Base-by-base conservation (phyloP, 2,113 vertebrate genomes). In the Pipa parva region DNA sequence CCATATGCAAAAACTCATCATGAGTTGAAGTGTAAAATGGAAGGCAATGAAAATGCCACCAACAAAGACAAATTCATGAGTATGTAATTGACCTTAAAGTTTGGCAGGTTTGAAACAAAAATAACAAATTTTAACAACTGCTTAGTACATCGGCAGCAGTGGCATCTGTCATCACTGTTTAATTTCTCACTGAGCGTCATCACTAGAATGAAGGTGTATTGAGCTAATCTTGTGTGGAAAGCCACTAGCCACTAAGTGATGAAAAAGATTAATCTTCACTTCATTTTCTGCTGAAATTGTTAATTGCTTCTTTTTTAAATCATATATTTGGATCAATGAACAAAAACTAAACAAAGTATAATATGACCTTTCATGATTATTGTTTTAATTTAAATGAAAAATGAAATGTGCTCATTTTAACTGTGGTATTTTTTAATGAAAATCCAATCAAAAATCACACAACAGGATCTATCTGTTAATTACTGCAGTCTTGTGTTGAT, bases 41-140 rank as follows among this genome's bases (percentile, higher is more conserved):
- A 54, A 60, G 51, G 49, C 56, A 60, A 33, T 59, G 46, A 21
- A 60, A 69, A 69, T 69, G 52, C 33, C 58, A 61, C 66, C 57
- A 61, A 69, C 66, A 69, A 60, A 50, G 57, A 45, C 37, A 50
- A 60, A 69, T 69, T 69, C 57, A 61, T 69, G 48, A 27, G 48
- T 26, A 60, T 54, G 49, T n/a, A 52, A 31, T 69, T 69, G 66
- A 69, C 66, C 66, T 69, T 69, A 54, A 69, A 20, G 26, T 54
- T 69, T 61, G 48, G 56, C 58, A 61, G 20, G 33, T 49, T 52
- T 7, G 13, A 13, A 39, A 59, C 39, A 69, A 69, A 56, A 59
- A 68, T 59, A 59, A 60, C 25, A 61, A 37, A 60, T 20, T 18
- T 12, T 29, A 6, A 25, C 52, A 39, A 22, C 66, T 54, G 48